phyloP scores from a whole-genome alignment of 2,888 invertebrate species.

The Lasius platythorax region DNA sequence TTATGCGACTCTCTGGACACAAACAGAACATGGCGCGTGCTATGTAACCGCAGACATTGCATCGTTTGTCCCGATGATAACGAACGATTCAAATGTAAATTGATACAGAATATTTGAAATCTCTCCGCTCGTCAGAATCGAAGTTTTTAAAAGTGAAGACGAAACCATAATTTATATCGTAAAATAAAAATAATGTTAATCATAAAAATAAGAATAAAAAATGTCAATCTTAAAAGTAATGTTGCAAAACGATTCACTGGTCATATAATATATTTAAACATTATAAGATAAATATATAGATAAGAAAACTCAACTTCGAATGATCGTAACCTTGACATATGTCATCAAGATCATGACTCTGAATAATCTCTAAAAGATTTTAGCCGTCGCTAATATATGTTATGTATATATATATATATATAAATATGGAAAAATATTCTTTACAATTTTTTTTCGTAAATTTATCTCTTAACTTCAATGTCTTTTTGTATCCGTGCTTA shows the following conservation, averaged over 20 bases:
- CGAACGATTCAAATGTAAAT: conserved; percentile 14
- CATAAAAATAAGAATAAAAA: neutral
- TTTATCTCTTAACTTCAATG: neutral
- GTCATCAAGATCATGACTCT: neutral
- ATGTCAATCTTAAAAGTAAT: conserved; percentile 1
- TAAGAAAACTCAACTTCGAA: neutral
- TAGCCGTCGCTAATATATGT: neutral
- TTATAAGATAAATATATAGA: neutral
- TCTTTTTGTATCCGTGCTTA: neutral
- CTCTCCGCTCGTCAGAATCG: neutral
- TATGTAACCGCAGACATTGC: conserved; percentile 35
- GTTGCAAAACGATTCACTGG: neutral
- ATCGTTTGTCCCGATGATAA: conserved; percentile 8
- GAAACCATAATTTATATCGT: conserved; percentile 4
- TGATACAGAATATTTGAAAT: neutral
- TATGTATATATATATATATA: no score
- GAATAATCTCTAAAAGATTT: neutral
- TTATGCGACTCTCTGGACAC: conserved; percentile 3
- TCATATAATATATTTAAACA: conserved; percentile 1
- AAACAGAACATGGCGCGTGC: neutral
- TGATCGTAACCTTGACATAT: neutral
- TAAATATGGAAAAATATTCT: neutral
- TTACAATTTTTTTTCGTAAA: neutral
- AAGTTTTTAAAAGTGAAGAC: neutral
- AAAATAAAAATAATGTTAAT: neutral